These are phyloP conservation scores for Drosophila lacicola DNA, from an alignment of 2,888 invertebrate genomes.

Conservation along the genomic window DNA sequence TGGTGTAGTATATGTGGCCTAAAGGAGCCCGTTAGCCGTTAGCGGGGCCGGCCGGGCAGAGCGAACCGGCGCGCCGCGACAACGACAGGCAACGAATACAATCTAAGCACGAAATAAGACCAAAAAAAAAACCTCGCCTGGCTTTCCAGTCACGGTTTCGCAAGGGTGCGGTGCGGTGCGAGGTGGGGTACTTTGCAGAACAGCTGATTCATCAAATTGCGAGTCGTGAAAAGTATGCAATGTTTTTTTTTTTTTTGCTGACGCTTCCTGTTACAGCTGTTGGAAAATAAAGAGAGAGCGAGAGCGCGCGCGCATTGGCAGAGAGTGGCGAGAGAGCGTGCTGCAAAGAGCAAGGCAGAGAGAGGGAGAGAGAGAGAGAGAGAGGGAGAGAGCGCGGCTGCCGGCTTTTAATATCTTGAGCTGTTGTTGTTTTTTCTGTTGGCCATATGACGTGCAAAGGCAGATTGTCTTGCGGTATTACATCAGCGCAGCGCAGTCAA, in stretches of 20 bases:
- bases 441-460: constrained; percentile 67
- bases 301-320: constrained; percentile 25
- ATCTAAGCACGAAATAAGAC: constrained; percentile 35
- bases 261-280: constrained; percentile 57
- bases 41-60: constrained; percentile 44
- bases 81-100: constrained; percentile 38
- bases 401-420: constrained; percentile 66
- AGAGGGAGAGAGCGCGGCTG: constrained; percentile 19
- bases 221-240: constrained; percentile 26
- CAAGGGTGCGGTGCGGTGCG: background rate
- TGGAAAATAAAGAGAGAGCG: constrained; percentile 22
- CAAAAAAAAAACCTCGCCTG: constrained; percentile 27
- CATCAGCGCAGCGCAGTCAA: constrained; percentile 71
- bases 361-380: constrained; percentile 2
- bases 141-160: constrained; percentile 35
- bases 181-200: constrained; percentile 47
- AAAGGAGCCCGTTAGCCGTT: constrained; percentile 24
- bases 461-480: constrained; percentile 78
- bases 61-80: constrained; percentile 31
- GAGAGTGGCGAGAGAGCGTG: constrained; percentile 3
- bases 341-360: constrained; percentile 15
- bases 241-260: constrained; percentile 29
- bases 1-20: constrained; percentile 64
- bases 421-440: constrained; percentile 47
- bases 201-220: constrained; percentile 72